A percentile compares a stretch with the other conserved stretches of the same genome.
These are phyloP conservation scores for Eubasilissa splendida DNA, from an alignment of 2,888 invertebrate species.

Conservation along the genomic window DNA sequence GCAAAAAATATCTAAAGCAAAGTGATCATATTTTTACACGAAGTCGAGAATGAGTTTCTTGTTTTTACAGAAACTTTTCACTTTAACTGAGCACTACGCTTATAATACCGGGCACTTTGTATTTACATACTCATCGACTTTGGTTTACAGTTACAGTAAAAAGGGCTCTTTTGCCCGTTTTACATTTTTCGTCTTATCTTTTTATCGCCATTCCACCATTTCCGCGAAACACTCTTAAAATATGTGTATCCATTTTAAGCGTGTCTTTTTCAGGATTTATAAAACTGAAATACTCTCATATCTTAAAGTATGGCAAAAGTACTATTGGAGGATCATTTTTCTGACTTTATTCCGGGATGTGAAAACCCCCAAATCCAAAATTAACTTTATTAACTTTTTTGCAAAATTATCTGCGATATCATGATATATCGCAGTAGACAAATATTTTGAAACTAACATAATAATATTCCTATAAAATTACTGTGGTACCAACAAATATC, in stretches of 20 bases:
- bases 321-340: too few relatives aligned
- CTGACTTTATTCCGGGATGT: too few relatives aligned
- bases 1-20: conserved; percentile 32
- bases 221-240: conserved; percentile 17
- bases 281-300: background rate
- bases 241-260: conserved; percentile 10
- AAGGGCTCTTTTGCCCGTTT: conserved; percentile 1
- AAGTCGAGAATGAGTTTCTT: conserved; percentile 23
- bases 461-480: too few relatives aligned
- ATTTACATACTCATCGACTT: conserved; percentile 35
- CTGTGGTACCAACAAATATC: too few relatives aligned
- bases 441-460: too few relatives aligned
- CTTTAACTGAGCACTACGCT: conserved; percentile 25
- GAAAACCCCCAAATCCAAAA: too few relatives aligned
- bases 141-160: conserved; percentile 25
- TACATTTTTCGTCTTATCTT: conserved; percentile 28
- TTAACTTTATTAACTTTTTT: too few relatives aligned
- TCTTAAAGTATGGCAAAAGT: too few relatives aligned
- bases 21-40: conserved; percentile 27
- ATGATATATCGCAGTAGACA: too few relatives aligned
- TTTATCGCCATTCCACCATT: conserved; percentile 24
- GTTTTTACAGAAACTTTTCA: conserved; percentile 30
- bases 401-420: too few relatives aligned
- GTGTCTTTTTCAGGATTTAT: conserved; percentile 15
- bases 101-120: conserved; percentile 29